These are phyloP conservation scores for Exocentrus adspersus DNA, from an alignment of 2,888 invertebrate species.

Conservation along the genomic window DNA sequence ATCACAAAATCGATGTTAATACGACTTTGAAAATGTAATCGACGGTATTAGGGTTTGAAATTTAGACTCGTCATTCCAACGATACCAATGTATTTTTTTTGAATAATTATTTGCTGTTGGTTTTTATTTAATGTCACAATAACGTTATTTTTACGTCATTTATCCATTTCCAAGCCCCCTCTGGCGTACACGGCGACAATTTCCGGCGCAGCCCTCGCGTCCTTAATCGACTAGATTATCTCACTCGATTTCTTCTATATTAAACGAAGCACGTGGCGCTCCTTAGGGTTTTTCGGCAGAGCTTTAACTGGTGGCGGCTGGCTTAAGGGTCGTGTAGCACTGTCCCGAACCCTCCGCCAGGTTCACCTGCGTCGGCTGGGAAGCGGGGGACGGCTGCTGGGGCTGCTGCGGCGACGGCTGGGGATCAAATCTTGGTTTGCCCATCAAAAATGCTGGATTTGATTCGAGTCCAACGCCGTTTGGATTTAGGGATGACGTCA, in stretches of 20 bases:
- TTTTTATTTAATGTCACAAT: neutral
- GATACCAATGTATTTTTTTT: no score
- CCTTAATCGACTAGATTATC: conserved; percentile 15
- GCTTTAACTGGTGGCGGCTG: conserved; percentile 41
- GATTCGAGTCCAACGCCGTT: conserved; percentile 72
- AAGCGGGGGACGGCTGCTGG: no score
- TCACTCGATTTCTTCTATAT: conserved; percentile 33
- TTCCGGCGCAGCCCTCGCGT: neutral
- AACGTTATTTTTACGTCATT: neutral
- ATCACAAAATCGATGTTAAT: no score
- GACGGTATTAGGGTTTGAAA: no score
- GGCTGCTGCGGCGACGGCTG: no score
- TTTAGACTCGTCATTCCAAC: no score
- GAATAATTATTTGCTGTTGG: no score
- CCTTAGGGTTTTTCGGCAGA: conserved; percentile 13
- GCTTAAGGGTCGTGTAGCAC: conserved; percentile 53
- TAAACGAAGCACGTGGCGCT: conserved; percentile 5
- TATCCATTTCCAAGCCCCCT: neutral
- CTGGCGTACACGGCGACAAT: neutral
- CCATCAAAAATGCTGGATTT: conserved; percentile 69
- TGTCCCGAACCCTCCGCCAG: conserved; percentile 57
- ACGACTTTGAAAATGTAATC: no score
- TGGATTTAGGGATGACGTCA: conserved; percentile 73
- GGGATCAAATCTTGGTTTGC: conserved; percentile 67
- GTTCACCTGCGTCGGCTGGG: conserved; percentile 58